Conservation (phyloP, 2,113 vertebrate species). For the Campylomormyrus numenius region DNA sequence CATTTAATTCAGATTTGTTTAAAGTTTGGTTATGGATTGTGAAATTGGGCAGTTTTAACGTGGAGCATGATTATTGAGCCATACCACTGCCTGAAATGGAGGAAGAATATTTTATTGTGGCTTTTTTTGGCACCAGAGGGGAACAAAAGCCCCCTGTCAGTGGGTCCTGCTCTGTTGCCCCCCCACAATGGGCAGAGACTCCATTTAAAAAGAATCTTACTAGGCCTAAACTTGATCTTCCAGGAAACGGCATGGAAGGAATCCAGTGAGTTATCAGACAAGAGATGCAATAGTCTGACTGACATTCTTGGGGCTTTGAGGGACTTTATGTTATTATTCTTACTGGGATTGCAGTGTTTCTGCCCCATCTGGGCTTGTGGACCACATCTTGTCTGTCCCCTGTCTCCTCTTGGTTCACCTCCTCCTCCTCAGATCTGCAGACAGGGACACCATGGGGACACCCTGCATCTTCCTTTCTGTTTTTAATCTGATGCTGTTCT, state of each 20-base stretch:
- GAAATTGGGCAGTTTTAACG: background rate
- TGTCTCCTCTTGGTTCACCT: background rate
- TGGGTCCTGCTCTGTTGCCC: background rate
- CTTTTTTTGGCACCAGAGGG: background rate
- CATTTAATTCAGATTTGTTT: background rate
- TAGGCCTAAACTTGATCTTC: background rate
- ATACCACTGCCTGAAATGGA: background rate
- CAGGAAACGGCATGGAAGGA: background rate
- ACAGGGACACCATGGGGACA: background rate
- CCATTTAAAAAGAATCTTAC: conserved; percentile 3
- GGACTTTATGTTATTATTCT: background rate
- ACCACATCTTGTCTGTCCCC: background rate
- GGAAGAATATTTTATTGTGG: background rate
- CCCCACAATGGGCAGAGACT: background rate
- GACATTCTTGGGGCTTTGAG: background rate
- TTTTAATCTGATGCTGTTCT: background rate
- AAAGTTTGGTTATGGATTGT: background rate
- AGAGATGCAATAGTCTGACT: background rate
- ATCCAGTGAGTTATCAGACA: conserved; percentile 2
- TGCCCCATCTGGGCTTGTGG: background rate
- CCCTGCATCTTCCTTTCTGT: background rate
- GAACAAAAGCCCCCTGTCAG: conserved; percentile 8
- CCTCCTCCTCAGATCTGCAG: background rate
- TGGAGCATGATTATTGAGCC: background rate
- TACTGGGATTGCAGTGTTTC: background rate